Evolutionary conservation across 1,140 invertebrate species (phyloP).

Genomic region (Eurosta solidaginis): DNA sequence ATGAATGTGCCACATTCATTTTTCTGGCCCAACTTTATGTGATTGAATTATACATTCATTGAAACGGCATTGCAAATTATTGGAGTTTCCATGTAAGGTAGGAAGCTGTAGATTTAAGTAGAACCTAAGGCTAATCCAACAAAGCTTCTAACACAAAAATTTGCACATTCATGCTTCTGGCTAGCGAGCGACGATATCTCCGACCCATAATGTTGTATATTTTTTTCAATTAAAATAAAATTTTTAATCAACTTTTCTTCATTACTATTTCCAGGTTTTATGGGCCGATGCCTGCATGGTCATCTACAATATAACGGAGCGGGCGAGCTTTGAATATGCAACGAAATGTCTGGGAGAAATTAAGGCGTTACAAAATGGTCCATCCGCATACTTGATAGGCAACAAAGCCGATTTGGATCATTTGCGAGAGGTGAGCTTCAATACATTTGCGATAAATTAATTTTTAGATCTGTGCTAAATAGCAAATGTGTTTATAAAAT

Average conservation of each 20-base stretch:
- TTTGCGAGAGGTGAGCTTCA: conserved; percentile 67
- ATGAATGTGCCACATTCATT: no score
- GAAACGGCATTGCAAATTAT: no score
- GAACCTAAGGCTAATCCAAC: no score
- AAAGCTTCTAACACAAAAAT: no score
- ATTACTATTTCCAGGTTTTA: conserved; percentile 61
- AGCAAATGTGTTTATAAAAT: no score
- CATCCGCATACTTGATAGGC: conserved; percentile 69
- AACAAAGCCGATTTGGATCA: conserved; percentile 81
- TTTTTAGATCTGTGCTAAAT: background rate
- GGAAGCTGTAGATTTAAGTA: no score
- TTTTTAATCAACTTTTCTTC: background rate
- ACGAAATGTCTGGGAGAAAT: conserved; percentile 67
- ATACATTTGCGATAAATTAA: background rate
- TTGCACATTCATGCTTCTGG: no score
- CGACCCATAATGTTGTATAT: no score
- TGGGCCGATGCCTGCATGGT: conserved; percentile 79
- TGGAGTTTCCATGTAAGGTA: no score
- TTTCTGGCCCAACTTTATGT: no score
- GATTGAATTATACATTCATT: no score
- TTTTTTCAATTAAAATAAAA: background rate
- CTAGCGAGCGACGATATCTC: no score
- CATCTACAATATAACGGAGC: conserved; percentile 79
- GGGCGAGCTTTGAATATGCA: conserved; percentile 72
- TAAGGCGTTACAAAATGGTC: conserved; percentile 60